phyloP scores from a whole-genome alignment of 37 sponge, comb jelly and placozoan species.

The Cladorhizidae sp. region DNA sequence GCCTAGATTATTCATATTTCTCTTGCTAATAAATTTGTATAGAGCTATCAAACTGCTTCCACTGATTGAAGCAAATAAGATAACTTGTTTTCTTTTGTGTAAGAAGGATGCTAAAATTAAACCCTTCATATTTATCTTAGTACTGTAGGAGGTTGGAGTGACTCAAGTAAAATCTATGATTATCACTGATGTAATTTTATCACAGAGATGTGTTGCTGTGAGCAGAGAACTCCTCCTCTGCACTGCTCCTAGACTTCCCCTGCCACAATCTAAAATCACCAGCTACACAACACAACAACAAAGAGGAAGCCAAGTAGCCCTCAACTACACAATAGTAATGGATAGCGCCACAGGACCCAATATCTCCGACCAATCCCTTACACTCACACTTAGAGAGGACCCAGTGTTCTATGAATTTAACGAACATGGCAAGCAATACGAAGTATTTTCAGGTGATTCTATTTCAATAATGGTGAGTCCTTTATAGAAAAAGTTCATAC shows the following conservation, averaged over 20 bases:
- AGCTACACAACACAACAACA: background rate
- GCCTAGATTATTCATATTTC: too few species aligned
- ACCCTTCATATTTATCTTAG: too few species aligned
- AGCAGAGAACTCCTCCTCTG: background rate
- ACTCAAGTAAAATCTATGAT: too few species aligned
- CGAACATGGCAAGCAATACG: background rate
- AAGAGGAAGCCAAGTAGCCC: background rate
- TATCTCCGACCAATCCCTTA: background rate
- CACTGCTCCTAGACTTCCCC: background rate
- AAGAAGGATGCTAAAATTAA: too few species aligned
- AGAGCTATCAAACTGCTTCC: too few species aligned
- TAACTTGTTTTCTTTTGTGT: too few species aligned
- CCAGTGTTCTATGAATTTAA: conserved; percentile 1
- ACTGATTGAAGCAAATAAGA: too few species aligned
- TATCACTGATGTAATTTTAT: too few species aligned
- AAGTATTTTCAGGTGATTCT: background rate
- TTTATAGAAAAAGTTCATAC: background rate
- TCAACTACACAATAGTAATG: conserved; percentile 3
- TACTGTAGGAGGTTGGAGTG: too few species aligned
- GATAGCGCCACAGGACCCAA: background rate
- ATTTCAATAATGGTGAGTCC: background rate
- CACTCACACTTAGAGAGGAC: background rate
- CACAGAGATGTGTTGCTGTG: background rate
- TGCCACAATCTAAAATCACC: background rate
- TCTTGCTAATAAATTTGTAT: too few species aligned